These are phyloP conservation scores for Nyctalus aviator DNA, from an alignment of 2,797 vertebrate genomes.

Conservation along the genomic window DNA sequence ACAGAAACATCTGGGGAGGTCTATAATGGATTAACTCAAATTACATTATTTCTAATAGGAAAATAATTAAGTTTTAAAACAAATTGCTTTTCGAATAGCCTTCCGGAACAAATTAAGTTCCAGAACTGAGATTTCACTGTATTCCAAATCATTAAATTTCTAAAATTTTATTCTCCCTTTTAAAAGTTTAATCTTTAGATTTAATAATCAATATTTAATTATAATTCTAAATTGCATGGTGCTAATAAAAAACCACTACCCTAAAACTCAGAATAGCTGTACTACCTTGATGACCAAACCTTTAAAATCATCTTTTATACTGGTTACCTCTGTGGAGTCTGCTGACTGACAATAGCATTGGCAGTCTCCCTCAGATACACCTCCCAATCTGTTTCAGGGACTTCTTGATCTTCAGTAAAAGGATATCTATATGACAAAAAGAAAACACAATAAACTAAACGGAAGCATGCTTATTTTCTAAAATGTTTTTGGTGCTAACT, in stretches of 20 bases:
- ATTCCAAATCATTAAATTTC: background rate
- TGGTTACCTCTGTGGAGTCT: slow-evolving; percentile 95
- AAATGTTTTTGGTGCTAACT: background rate
- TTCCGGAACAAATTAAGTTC: background rate
- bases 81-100: background rate
- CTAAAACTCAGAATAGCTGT: background rate
- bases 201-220: slow-evolving; percentile 2
- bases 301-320: background rate
- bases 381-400: slow-evolving; percentile 98
- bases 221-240: background rate
- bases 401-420: slow-evolving; percentile 95
- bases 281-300: background rate
- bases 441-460: background rate
- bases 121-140: background rate
- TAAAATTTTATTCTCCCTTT: slow-evolving; percentile 36
- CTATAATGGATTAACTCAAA: background rate
- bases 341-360: slow-evolving; percentile 96
- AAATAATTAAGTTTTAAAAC: background rate
- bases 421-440: slow-evolving; percentile 90
- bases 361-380: slow-evolving; percentile 97
- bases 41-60: background rate
- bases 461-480: background rate
- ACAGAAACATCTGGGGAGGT: background rate
- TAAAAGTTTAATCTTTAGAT: slow-evolving; percentile 32
- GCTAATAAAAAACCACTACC: background rate